Base-by-base conservation (phyloP, 2,888 invertebrate genomes). In the Aphodius granarius region DNA sequence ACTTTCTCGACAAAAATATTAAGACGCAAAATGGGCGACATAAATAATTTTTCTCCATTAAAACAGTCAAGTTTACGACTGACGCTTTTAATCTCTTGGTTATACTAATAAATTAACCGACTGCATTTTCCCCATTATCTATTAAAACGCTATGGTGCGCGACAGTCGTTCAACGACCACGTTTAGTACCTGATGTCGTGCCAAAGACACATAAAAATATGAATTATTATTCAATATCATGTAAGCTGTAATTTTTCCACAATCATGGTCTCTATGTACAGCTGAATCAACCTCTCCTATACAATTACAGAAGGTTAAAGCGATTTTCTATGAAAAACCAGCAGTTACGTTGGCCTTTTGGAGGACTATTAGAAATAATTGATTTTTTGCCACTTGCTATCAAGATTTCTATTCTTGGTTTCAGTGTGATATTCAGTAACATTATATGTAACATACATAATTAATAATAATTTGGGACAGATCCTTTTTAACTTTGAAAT, bases 221-320 rank as follows among this genome's bases (percentile, higher is more conserved):
- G 74, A 74, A 70, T 74, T 74, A 74, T 74, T 70, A 70, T 74
- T 74, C 64, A 68, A 74, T 68, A 73, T 62, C 74, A 63, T 70
- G 66, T 22, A 70, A 63, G 64, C 22, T 70, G 70, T 21, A n/a
- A 63, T 43, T 43, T 43, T 43, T 43, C 43, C 43, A 43, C 43
- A 43, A 43, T 43, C 43, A 43, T 43, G 43, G 43, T 43, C 43
- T 13, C 43, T 43, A 13, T 43, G 43, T 43, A 43, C 43, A 43
- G 13, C 43, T 9, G 43, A 43, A 43, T 43, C 13, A 43, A 9
- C 6, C 6, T 3, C 43, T 43, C 23, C 9, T 9, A 4, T 23
- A 23, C 23, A 4, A 23, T 23, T 23, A 23, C 5, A 23, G 23
- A 23, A 4, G 23, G 23, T 23, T 43, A 43, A 43, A 43, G 43